Conservation (phyloP, 1,140 invertebrate genomes). For the Ostrea edulis region DNA sequence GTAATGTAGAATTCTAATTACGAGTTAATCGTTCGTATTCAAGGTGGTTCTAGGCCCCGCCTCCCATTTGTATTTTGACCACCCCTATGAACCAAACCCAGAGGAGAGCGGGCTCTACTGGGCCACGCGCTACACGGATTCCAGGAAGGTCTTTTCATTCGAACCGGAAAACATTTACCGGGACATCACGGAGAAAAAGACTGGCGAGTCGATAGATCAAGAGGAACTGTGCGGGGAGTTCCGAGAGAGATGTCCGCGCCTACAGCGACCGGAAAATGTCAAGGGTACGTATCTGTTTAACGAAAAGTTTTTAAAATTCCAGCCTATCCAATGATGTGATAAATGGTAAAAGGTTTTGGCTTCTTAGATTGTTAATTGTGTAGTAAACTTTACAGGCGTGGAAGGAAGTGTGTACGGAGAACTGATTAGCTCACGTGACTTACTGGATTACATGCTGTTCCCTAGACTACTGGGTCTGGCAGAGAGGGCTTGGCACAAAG, state of each 20-base stretch:
- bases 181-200: constrained; percentile 49
- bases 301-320: no score
- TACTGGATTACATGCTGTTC: constrained; percentile 65
- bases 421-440: constrained; percentile 55
- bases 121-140: constrained; percentile 61
- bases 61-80: constrained; percentile 68
- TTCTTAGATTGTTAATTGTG: no score
- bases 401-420: constrained; percentile 65
- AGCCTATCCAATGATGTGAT: no score
- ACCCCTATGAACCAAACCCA: constrained; percentile 67
- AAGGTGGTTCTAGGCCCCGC: constrained; percentile 65
- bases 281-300: constrained; percentile 56
- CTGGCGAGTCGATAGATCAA: constrained; percentile 40
- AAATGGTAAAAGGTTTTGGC: no score
- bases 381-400: constrained; percentile 47
- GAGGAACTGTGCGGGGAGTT: constrained; percentile 37
- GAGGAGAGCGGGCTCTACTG: constrained; percentile 65
- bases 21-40: neutral
- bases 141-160: constrained; percentile 58
- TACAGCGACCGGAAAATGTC: constrained; percentile 66
- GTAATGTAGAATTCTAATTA: no score
- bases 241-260: constrained; percentile 16
- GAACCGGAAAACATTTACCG: constrained; percentile 56
- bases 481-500: constrained; percentile 70
- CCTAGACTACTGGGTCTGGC: constrained; percentile 69